Conservation (phyloP, 2,113 vertebrate genomes). For the Pontoporia blainvillei region DNA sequence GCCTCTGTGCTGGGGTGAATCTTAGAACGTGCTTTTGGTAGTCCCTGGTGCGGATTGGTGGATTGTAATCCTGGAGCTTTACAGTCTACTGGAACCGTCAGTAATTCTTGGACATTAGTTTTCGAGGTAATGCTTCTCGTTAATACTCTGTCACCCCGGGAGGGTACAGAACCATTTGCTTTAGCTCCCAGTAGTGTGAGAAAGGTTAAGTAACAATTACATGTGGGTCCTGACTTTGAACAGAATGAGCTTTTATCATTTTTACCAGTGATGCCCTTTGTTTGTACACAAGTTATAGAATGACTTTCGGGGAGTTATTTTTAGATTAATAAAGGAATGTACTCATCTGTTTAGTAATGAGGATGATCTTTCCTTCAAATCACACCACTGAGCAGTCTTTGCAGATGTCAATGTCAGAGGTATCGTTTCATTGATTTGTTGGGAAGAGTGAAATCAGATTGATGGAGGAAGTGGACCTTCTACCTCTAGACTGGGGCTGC, state of each 20-base stretch:
- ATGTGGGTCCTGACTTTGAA: background rate
- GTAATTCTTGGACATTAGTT: background rate
- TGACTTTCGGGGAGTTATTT: background rate
- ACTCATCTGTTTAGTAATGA: background rate
- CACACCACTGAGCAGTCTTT: background rate
- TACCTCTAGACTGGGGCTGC: background rate
- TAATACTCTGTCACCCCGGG: background rate
- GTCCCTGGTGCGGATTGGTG: background rate
- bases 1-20: background rate
- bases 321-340: background rate
- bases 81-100: background rate
- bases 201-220: background rate
- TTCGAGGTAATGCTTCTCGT: background rate
- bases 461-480: background rate
- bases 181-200: background rate
- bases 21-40: background rate
- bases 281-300: background rate
- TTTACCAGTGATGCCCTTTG: background rate
- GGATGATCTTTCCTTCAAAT: conserved; percentile 21
- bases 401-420: background rate
- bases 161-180: background rate
- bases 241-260: background rate
- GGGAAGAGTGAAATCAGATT: conserved; percentile 2
- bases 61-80: background rate
- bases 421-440: conserved; percentile 25